Evolutionary conservation across 23 tunicate species (phyloP).

Genomic region (Ascidia mentula): DNA sequence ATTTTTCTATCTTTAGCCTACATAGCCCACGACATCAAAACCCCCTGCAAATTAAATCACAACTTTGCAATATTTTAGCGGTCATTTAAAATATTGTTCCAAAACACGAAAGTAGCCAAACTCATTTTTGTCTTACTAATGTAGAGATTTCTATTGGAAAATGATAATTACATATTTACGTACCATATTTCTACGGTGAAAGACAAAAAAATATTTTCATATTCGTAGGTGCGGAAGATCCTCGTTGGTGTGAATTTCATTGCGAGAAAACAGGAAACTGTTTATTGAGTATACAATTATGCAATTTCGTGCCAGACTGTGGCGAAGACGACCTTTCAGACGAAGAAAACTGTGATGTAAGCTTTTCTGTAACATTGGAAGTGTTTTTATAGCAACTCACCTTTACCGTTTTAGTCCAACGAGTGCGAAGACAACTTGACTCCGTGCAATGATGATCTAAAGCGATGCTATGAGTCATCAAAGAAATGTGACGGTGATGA

Average conservation of each 20-base stretch:
- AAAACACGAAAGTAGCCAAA: no score
- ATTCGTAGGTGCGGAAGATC: no score
- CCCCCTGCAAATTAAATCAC: no score
- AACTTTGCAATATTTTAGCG: no score
- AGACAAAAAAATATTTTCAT: no score
- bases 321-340: background rate
- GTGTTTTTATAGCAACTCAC: background rate
- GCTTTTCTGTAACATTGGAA: background rate
- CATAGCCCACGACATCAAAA: no score
- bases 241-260: background rate
- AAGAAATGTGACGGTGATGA: background rate
- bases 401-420: background rate
- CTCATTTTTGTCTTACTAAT: no score
- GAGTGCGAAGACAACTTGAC: background rate
- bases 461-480: background rate
- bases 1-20: no score
- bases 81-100: no score
- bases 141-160: no score
- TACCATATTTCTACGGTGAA: no score
- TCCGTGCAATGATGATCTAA: background rate
- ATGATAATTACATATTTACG: no score
- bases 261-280: background rate
- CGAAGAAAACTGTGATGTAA: background rate
- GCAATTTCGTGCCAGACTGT: background rate
- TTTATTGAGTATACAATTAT: background rate